A percentile compares a stretch with the other conserved stretches of the same genome.
phyloP scores from a whole-genome alignment of 1,140 invertebrate genomes.

The Bacillus rossius region DNA sequence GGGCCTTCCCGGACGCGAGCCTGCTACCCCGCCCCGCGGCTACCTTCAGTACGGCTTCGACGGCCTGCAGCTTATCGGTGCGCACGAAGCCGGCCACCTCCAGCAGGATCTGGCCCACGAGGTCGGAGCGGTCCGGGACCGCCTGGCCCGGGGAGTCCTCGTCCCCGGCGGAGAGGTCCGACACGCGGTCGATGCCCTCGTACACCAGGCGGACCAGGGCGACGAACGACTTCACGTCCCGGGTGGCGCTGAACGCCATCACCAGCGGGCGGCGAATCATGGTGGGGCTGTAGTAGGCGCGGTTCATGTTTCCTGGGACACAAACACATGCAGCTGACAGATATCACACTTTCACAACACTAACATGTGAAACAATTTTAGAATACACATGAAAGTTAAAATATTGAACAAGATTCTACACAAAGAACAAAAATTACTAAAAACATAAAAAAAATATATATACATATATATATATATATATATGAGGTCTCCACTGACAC shows the following conservation, averaged over 20 bases:
- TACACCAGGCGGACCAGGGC: slow-evolving; percentile 44
- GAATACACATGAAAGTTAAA: no score
- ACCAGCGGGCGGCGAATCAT: slow-evolving; percentile 48
- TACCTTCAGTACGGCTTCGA: slow-evolving; percentile 29
- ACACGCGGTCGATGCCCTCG: slow-evolving; percentile 37
- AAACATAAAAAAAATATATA: no score
- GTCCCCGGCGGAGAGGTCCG: neutral
- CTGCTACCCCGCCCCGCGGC: no score
- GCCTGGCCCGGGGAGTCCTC: neutral
- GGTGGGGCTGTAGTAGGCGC: slow-evolving; percentile 48
- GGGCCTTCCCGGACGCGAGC: no score
- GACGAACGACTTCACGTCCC: slow-evolving; percentile 52
- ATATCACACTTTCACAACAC: neutral
- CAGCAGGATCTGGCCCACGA: slow-evolving; percentile 47
- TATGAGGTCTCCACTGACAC: no score
- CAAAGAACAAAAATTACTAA: no score
- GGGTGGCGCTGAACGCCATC: slow-evolving; percentile 47
- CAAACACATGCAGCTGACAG: neutral
- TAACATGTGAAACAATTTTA: no score
- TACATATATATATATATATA: no score
- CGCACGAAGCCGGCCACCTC: slow-evolving; percentile 36
- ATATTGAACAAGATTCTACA: no score
- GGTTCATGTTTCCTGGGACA: slow-evolving; percentile 37
- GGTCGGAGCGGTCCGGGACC: slow-evolving; percentile 23
- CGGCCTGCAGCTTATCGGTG: slow-evolving; percentile 23